Percentiles rank a stretch among this genome's conserved stretches.
phyloP scores from a whole-genome alignment of 2,113 vertebrate species.

The Spheniscus mendiculus region DNA sequence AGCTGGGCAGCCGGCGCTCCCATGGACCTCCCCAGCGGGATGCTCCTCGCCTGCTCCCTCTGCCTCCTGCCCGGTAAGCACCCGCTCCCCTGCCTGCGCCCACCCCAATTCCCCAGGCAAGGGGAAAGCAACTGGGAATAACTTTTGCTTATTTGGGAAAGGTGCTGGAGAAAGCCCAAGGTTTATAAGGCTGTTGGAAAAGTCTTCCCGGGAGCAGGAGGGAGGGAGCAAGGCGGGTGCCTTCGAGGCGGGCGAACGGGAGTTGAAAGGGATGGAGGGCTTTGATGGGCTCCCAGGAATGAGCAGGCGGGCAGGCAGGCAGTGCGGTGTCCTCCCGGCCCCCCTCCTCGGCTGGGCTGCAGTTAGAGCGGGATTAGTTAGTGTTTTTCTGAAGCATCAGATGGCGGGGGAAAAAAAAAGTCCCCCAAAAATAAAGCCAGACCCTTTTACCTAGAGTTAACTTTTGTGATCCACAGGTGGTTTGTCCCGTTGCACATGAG shows the following conservation, averaged over 20 bases:
- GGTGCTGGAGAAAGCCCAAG: not conserved
- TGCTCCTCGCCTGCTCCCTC: conserved; percentile 86
- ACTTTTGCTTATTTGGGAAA: not conserved
- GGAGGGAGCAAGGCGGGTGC: not conserved
- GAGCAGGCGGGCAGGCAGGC: not conserved
- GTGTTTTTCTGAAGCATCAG: not conserved
- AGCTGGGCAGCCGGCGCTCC: conserved; percentile 24
- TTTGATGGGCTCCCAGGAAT: not conserved
- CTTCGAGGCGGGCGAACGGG: not conserved
- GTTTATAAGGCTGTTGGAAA: not conserved
- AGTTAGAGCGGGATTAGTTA: not conserved
- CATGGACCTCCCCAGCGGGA: conserved; percentile 87
- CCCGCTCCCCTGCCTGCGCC: fast-evolving
- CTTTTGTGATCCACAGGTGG: not conserved
- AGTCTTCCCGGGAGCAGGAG: not conserved
- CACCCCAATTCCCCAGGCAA: not conserved
- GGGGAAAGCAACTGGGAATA: not conserved
- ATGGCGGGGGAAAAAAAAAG: fast-evolving
- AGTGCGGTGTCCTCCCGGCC: fast-evolving
- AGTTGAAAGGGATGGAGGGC: not conserved
- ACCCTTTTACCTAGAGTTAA: not conserved
- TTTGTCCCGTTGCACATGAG: not conserved
- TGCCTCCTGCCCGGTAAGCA: conserved; percentile 87
- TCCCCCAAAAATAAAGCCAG: fast-evolving
- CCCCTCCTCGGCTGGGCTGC: not conserved